phyloP scores from a whole-genome alignment of 1,140 invertebrate genomes.

The Trachymyrmex septentrionalis region DNA sequence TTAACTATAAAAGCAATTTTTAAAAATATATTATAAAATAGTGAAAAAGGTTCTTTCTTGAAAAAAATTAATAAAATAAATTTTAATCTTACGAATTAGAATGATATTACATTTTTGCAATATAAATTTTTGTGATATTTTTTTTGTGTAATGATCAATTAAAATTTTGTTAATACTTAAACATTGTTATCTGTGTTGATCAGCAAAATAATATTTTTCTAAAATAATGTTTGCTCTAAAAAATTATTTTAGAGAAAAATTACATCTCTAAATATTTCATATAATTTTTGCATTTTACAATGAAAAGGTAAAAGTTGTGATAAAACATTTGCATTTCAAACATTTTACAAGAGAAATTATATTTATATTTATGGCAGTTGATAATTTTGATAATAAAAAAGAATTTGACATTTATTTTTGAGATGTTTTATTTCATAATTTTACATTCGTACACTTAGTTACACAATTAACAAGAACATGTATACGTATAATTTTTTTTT shows the following conservation, averaged over 20 bases:
- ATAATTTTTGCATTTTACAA: not conserved
- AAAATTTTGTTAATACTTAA: not conserved
- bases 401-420: constrained; percentile 11
- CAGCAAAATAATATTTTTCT: not conserved
- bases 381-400: not conserved
- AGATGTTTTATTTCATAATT: constrained; percentile 21
- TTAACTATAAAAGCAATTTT: not conserved
- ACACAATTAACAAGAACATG: not conserved
- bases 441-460: not conserved
- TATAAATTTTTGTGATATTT: not conserved
- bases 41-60: not conserved
- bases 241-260: not conserved
- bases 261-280: not conserved
- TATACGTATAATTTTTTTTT: not conserved
- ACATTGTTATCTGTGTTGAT: not conserved
- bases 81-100: not conserved
- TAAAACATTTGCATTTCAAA: constrained; percentile 4
- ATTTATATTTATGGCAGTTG: not conserved
- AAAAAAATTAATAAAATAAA: not conserved
- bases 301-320: constrained; percentile 1
- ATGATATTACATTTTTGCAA: not conserved
- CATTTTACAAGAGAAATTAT: not conserved
- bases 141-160: not conserved
- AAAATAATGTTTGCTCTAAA: not conserved
- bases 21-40: not conserved